These are phyloP conservation scores for Chrysopilus asiliformis DNA, from an alignment of 2,888 invertebrate genomes.

Conservation along the genomic window DNA sequence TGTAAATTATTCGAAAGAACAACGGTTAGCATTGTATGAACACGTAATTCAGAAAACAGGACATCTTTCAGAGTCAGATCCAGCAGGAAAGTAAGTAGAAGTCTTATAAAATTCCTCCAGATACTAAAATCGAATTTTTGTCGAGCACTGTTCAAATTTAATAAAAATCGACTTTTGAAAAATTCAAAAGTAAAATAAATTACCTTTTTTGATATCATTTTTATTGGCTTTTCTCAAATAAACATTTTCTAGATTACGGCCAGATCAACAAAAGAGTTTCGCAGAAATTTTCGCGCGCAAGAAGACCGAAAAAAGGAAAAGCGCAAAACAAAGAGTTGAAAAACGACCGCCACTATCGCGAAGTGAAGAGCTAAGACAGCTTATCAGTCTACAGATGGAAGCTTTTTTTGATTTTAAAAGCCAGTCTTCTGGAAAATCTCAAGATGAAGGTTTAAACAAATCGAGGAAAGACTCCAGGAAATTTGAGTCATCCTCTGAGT, in stretches of 20 bases:
- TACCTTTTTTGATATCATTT: too few species aligned
- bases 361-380: constrained; percentile 27
- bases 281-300: constrained; percentile 28
- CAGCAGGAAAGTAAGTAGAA: constrained; percentile 19
- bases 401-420: constrained; percentile 21
- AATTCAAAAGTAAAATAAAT: constrained; percentile 8
- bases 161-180: constrained; percentile 1
- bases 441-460: neutral
- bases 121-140: neutral
- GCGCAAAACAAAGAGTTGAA: constrained; percentile 25
- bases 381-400: constrained; percentile 31
- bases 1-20: neutral
- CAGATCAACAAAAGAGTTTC: constrained; percentile 22
- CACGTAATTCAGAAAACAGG: constrained; percentile 21
- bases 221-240: too few species aligned
- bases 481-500: too few species aligned
- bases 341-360: constrained; percentile 23
- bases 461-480: neutral
- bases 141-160: neutral
- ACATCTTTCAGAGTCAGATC: constrained; percentile 18
- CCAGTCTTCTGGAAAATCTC: neutral
- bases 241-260: too few species aligned
- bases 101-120: neutral
- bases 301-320: constrained; percentile 22
- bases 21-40: constrained; percentile 26